Conservation (phyloP, 2,113 vertebrate genomes). For the Corythornis vintsioides region DNA sequence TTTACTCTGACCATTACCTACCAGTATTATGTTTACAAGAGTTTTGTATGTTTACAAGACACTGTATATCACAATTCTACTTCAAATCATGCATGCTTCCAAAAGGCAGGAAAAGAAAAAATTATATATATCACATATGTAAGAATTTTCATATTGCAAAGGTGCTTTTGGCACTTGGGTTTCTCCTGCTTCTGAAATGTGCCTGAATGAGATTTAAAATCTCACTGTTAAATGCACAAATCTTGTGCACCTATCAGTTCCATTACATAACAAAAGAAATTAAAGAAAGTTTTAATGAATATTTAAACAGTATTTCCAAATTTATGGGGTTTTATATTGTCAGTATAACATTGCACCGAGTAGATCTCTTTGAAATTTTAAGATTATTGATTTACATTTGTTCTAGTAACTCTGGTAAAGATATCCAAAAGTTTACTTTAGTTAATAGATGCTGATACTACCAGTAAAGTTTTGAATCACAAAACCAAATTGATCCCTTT, state of each 20-base stretch:
- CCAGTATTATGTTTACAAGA: not conserved
- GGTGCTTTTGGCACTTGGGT: not conserved
- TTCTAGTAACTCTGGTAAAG: not conserved
- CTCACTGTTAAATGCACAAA: not conserved
- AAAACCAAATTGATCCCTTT: not conserved
- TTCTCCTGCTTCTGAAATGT: not conserved
- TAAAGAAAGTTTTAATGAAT: not conserved
- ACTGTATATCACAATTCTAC: not conserved
- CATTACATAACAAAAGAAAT: not conserved
- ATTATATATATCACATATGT: not conserved
- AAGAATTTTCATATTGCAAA: not conserved
- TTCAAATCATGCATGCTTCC: not conserved
- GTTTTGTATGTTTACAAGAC: not conserved
- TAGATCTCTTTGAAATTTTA: not conserved
- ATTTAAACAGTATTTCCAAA: not conserved
- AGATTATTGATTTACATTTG: not conserved
- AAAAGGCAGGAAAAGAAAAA: not conserved
- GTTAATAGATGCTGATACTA: not conserved
- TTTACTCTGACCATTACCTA: not conserved
- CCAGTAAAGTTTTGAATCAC: not conserved
- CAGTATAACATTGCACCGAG: not conserved
- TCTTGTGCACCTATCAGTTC: not conserved
- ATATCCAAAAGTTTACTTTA: not conserved
- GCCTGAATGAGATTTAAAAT: not conserved
- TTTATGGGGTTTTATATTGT: not conserved